A percentile compares a stretch with the other conserved stretches of the same genome.
Conservation (phyloP, 2,797 vertebrate species). For the Onychomys torridus region DNA sequence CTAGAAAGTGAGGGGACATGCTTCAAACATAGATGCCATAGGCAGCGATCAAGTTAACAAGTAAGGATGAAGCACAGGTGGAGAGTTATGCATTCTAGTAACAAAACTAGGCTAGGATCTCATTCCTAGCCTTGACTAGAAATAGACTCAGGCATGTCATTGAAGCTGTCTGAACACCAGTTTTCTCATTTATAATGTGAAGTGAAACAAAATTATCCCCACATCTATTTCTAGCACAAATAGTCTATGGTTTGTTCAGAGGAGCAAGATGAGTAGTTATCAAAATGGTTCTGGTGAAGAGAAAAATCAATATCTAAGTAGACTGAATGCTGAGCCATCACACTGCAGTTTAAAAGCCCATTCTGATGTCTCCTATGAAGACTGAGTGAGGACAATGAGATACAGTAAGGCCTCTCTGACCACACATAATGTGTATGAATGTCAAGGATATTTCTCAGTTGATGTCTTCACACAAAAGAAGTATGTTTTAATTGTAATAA, state of each 20-base stretch:
- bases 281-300: constrained; percentile 40
- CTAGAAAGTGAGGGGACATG: background rate
- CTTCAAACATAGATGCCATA: background rate
- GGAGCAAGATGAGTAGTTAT: constrained; percentile 45
- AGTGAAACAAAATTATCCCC: constrained; percentile 45
- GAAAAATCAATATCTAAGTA: constrained; percentile 65
- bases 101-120: background rate
- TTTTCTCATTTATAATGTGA: constrained; percentile 32
- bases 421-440: background rate
- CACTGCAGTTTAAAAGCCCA: constrained; percentile 14
- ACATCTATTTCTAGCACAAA: constrained; percentile 58
- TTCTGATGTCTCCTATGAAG: constrained; percentile 31
- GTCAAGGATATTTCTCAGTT: background rate
- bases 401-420: background rate
- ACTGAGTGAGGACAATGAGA: background rate
- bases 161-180: background rate
- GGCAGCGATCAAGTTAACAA: background rate
- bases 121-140: background rate
- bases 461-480: background rate
- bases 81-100: background rate
- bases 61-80: background rate
- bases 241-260: constrained; percentile 16
- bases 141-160: constrained; percentile 9
- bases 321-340: constrained; percentile 38
- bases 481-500: background rate